These are phyloP conservation scores for Zaprionus tsacasi DNA, from an alignment of 1,140 invertebrate genomes.

Conservation along the genomic window DNA sequence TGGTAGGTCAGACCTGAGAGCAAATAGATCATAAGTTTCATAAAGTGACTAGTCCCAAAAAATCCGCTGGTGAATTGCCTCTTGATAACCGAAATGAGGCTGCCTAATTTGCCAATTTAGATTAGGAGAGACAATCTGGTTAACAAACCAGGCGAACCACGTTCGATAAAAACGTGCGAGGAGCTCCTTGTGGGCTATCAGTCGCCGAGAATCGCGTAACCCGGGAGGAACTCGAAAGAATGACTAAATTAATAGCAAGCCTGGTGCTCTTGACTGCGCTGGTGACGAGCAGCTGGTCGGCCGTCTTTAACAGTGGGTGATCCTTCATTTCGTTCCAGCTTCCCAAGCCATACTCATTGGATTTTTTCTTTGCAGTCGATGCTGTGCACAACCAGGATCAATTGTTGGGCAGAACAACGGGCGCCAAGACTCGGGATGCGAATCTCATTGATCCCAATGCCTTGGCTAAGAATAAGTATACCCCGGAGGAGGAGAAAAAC, in stretches of 20 bases:
- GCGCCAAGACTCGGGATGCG: neutral
- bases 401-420: constrained; percentile 15
- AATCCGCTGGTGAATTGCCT: constrained; percentile 7
- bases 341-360: neutral
- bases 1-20: constrained; percentile 10
- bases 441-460: constrained; percentile 27
- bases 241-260: constrained; percentile 11
- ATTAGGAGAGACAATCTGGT: constrained; percentile 7
- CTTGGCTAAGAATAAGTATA: constrained; percentile 54
- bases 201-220: constrained; percentile 10
- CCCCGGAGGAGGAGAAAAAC: constrained; percentile 61
- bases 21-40: constrained; percentile 5
- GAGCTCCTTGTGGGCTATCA: neutral
- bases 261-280: constrained; percentile 18
- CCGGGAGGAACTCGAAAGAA: constrained; percentile 11
- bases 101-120: constrained; percentile 30
- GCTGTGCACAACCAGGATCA: constrained; percentile 30
- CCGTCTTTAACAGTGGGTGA: constrained; percentile 30
- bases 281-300: constrained; percentile 14
- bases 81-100: constrained; percentile 34
- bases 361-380: constrained; percentile 3
- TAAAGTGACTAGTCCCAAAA: constrained; percentile 31
- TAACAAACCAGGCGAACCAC: too few species aligned
- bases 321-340: neutral
- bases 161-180: constrained; percentile 30